Percentiles rank a stretch among this genome's conserved stretches.
Conservation (phyloP, 2,113 vertebrate genomes). For the Setophaga petechia region DNA sequence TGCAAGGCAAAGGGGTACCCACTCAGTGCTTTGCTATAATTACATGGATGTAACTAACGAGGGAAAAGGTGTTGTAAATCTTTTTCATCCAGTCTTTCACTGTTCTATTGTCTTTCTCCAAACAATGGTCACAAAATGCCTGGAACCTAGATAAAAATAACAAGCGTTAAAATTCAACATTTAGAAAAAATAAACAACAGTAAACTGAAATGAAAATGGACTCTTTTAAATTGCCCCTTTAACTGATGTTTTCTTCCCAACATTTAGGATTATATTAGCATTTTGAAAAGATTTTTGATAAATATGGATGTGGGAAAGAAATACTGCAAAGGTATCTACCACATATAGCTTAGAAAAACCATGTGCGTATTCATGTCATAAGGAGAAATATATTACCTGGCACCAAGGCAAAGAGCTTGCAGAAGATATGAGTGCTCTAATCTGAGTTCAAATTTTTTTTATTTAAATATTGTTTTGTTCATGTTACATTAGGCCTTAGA, state of each 20-base stretch:
- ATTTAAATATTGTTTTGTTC: slow-evolving; percentile 45
- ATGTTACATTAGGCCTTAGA: slow-evolving; percentile 4
- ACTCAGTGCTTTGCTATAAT: neutral
- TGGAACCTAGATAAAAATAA: neutral
- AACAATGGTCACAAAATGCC: neutral
- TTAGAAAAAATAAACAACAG: neutral
- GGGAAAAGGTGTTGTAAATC: neutral
- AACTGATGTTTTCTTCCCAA: neutral
- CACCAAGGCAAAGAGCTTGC: slow-evolving; percentile 7
- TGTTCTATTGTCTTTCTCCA: neutral
- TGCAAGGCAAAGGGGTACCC: slow-evolving; percentile 13
- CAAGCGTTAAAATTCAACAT: neutral
- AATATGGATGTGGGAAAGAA: slow-evolving; percentile 31
- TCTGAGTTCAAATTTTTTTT: neutral
- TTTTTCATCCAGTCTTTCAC: neutral
- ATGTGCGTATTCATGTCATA: neutral
- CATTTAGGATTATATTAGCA: neutral
- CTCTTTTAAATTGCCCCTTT: neutral
- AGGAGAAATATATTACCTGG: slow-evolving; percentile 28
- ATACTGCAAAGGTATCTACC: neutral
- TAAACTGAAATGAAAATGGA: neutral
- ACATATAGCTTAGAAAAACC: neutral
- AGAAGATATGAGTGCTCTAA: slow-evolving; percentile 18
- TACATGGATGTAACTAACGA: neutral
- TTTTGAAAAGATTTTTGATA: slow-evolving; percentile 32